Percentiles rank a stretch among this genome's conserved stretches.
These are phyloP conservation scores for Tychaedon coryphoeus DNA, from an alignment of 2,113 vertebrate genomes.

Conservation along the genomic window DNA sequence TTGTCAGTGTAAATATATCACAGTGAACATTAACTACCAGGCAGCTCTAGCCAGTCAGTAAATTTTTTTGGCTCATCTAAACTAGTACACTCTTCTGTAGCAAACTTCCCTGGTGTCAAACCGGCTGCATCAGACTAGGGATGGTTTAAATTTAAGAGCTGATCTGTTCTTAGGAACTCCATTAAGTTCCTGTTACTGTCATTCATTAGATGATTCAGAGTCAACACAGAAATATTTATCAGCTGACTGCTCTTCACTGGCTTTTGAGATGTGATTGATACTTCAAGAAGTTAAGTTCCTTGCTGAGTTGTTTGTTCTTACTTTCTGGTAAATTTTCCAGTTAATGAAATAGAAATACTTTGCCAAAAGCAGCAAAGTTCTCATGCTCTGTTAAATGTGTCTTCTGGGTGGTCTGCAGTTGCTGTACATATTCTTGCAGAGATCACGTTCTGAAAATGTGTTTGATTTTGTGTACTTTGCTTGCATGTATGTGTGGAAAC, in stretches of 20 bases:
- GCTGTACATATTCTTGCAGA: constrained; percentile 55
- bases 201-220: not conserved
- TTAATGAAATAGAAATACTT: constrained; percentile 1
- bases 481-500: constrained; percentile 51
- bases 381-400: constrained; percentile 15
- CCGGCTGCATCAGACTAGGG: not conserved
- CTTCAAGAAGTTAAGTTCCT: constrained; percentile 21
- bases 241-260: not conserved
- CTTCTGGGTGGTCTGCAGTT: constrained; percentile 32
- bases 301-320: constrained; percentile 9
- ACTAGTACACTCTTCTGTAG: not conserved
- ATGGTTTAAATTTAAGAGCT: not conserved
- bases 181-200: not conserved
- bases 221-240: not conserved
- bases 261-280: not conserved
- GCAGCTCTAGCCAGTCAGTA: not conserved
- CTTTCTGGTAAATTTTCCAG: not conserved
- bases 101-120: not conserved
- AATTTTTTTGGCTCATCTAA: not conserved
- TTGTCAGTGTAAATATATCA: not conserved
- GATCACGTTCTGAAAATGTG: constrained; percentile 7
- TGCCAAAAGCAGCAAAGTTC: constrained; percentile 19
- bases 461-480: constrained; percentile 29
- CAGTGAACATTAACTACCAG: not conserved
- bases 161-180: not conserved